A percentile compares a stretch with the other conserved stretches of the same genome.
Evolutionary conservation across 1,140 invertebrate species (phyloP).

Genomic region (Akabosia matsudoensis): DNA sequence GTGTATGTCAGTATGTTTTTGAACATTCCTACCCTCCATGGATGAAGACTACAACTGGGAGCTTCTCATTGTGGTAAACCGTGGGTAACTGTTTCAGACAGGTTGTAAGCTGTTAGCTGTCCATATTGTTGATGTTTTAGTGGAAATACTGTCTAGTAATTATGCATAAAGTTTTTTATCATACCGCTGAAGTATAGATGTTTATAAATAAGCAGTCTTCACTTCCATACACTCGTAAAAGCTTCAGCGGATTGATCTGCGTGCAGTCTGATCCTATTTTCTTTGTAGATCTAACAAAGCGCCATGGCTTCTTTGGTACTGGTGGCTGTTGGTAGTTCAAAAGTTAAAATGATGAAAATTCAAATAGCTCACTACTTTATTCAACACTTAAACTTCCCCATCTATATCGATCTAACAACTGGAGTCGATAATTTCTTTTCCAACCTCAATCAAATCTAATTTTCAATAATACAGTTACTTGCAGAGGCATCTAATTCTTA

Average conservation of each 20-base stretch:
- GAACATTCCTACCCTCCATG: constrained; percentile 36
- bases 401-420: no score
- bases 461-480: no score
- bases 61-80: not conserved
- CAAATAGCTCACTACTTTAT: no score
- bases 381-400: no score
- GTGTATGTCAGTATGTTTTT: not conserved
- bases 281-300: constrained; percentile 13
- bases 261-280: constrained; percentile 29
- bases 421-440: no score
- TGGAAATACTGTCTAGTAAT: no score
- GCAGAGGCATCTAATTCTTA: no score
- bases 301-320: constrained; percentile 18
- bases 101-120: no score
- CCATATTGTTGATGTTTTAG: no score
- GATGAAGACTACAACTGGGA: constrained; percentile 32
- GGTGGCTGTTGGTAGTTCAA: constrained; percentile 18
- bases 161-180: no score
- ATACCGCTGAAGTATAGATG: constrained; percentile 30
- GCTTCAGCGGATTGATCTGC: constrained; percentile 26
- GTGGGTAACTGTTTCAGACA: not conserved
- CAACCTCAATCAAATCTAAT: no score
- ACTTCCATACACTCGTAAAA: constrained; percentile 24
- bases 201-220: constrained; percentile 35
- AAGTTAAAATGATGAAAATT: not conserved